phyloP scores from a whole-genome alignment of 2,113 vertebrate species.

The Donacobius atricapilla region DNA sequence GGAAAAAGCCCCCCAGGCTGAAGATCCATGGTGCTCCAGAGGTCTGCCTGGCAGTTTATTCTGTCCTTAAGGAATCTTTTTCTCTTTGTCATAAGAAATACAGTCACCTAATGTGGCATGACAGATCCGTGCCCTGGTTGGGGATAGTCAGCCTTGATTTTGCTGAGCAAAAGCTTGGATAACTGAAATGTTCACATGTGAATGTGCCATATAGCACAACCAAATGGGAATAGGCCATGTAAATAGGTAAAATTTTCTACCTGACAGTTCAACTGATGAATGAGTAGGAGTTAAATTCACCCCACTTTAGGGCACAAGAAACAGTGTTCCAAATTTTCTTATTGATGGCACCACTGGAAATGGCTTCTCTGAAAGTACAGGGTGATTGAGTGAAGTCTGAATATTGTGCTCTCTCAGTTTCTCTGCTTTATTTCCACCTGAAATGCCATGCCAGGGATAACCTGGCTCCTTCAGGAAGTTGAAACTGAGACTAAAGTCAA shows the following conservation, averaged over 20 bases:
- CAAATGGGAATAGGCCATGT: neutral
- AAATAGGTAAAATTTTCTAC: neutral
- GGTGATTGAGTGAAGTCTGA: neutral
- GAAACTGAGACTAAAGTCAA: neutral
- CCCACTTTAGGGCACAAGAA: neutral
- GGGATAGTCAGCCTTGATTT: neutral
- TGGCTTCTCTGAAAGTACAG: neutral
- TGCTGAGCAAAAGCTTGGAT: neutral
- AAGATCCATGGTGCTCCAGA: slow-evolving; percentile 37
- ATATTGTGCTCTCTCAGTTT: neutral
- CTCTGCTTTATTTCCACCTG: neutral
- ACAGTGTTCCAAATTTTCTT: neutral
- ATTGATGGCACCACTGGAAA: neutral
- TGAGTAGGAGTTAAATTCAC: neutral
- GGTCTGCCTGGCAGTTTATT: slow-evolving; percentile 17
- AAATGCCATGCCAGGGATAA: neutral
- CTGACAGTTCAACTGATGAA: neutral
- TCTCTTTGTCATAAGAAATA: slow-evolving; percentile 22
- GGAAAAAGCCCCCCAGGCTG: neutral
- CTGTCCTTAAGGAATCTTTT: slow-evolving; percentile 7
- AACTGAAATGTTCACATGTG: neutral
- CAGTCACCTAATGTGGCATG: neutral
- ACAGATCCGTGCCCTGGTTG: neutral
- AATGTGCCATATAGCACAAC: neutral
- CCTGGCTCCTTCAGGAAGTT: neutral